Evolutionary conservation across 2,113 vertebrate species (phyloP).

Genomic region (Cathartes aura): DNA sequence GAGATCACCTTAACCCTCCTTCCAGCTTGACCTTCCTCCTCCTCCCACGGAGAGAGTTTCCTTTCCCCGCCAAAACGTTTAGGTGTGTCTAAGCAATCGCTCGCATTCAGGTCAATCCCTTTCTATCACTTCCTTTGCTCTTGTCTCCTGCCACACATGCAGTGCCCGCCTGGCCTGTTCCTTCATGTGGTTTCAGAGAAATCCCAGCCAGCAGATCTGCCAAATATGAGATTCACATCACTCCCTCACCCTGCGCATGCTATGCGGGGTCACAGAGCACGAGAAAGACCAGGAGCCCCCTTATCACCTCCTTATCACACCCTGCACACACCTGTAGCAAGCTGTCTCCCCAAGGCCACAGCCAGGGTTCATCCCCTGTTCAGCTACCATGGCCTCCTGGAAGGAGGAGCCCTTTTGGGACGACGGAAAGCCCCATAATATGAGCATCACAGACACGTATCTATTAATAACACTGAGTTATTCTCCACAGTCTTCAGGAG

Average conservation of each 20-base stretch:
- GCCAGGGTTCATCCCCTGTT: background rate
- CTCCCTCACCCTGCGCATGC: background rate
- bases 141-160: fast-evolving
- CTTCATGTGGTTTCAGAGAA: background rate
- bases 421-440: fast-evolving
- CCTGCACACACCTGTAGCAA: background rate
- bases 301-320: background rate
- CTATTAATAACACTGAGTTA: background rate
- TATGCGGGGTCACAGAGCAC: background rate
- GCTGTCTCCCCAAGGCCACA: background rate
- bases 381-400: background rate
- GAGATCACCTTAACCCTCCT: background rate
- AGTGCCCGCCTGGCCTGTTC: fast-evolving
- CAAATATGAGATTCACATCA: background rate
- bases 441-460: fast-evolving
- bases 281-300: background rate
- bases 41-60: background rate
- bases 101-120: background rate
- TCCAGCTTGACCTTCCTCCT: background rate
- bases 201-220: background rate
- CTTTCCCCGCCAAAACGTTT: background rate
- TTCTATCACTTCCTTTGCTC: background rate
- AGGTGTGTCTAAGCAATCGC: background rate
- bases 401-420: background rate
- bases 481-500: background rate